Conservation (phyloP, 2,113 vertebrate genomes). For the Rousettus leschenaultii region DNA sequence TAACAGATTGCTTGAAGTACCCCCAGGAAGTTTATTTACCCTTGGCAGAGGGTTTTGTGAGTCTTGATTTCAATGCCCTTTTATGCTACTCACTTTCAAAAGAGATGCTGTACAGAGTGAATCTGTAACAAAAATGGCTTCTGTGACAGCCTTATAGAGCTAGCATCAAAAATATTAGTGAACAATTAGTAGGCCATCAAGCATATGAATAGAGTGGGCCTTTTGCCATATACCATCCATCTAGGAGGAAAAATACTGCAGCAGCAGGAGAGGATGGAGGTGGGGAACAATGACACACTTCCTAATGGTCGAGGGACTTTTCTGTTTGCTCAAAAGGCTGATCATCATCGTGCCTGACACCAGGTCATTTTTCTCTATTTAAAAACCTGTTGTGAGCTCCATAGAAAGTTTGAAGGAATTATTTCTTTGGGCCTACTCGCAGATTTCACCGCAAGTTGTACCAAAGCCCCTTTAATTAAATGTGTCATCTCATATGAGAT, state of each 20-base stretch:
- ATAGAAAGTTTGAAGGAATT: not conserved
- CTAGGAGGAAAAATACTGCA: not conserved
- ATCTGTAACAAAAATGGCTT: slow-evolving; percentile 2
- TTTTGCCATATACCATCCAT: not conserved
- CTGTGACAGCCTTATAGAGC: not conserved
- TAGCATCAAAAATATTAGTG: not conserved
- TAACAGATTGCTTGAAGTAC: not conserved
- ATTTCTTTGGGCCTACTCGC: not conserved
- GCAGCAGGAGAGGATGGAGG: not conserved
- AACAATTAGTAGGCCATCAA: slow-evolving; percentile 1
- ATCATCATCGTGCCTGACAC: not conserved
- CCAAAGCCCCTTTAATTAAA: not conserved
- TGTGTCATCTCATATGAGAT: not conserved
- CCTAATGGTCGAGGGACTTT: not conserved
- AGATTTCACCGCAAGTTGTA: not conserved
- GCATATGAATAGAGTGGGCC: slow-evolving; percentile 12
- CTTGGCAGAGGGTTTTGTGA: not conserved
- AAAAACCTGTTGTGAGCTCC: not conserved
- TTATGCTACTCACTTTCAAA: not conserved
- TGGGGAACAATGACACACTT: not conserved
- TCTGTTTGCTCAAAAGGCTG: not conserved
- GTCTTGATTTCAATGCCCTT: not conserved
- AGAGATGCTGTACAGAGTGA: not conserved
- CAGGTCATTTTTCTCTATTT: slow-evolving; percentile 3
- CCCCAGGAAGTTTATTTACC: not conserved